Conservation (phyloP, 30 jellyfish, hydroid and myxozoan species). For the Sanderia malayensis region DNA sequence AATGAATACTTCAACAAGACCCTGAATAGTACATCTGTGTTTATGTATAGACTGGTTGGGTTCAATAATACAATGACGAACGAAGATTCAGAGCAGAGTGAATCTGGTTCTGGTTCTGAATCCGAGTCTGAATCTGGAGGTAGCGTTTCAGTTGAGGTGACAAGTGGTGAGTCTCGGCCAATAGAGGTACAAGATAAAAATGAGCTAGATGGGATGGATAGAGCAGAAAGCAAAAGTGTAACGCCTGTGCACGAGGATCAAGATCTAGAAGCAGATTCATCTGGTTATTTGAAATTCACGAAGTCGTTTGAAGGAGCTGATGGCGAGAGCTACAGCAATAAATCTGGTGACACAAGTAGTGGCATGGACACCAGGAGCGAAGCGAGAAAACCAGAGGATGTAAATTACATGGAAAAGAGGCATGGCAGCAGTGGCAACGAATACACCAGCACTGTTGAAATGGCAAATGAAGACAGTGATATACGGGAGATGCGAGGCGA, state of each 20-base stretch:
- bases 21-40: slow-evolving; percentile 21
- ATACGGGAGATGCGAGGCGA: background rate
- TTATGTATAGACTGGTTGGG: slow-evolving; percentile 10
- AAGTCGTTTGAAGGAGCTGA: background rate
- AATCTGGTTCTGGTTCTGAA: background rate
- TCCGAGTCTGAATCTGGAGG: background rate
- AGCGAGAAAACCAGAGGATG: background rate
- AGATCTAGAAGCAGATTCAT: background rate
- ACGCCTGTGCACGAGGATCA: background rate
- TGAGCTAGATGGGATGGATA: background rate
- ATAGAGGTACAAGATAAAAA: background rate
- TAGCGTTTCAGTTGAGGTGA: background rate
- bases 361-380: background rate
- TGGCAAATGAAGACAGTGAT: too few species aligned
- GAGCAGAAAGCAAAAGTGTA: background rate
- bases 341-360: too few species aligned
- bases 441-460: too few species aligned
- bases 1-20: slow-evolving; percentile 24
- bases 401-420: too few species aligned
- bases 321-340: background rate
- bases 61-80: background rate
- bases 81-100: background rate
- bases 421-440: too few species aligned
- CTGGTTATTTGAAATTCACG: background rate
- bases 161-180: background rate